Evolutionary conservation across 2,888 invertebrate species (phyloP).

Genomic region (Sturmia bella): DNA sequence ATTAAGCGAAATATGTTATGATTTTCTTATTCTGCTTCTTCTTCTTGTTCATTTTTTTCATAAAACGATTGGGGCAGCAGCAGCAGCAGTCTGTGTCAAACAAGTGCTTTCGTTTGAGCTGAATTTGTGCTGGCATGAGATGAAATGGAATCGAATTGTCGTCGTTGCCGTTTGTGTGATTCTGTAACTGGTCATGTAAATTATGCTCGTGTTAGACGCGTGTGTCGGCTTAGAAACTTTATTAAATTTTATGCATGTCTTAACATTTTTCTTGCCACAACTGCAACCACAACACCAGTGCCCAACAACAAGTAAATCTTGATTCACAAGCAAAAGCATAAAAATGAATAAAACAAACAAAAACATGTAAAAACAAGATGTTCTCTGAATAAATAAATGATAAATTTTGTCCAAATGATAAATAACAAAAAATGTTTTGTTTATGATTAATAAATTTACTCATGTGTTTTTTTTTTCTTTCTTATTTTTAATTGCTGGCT

Average conservation of each 20-base stretch:
- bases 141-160: conserved; percentile 37
- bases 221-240: conserved; percentile 36
- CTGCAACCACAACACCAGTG: background rate
- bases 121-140: conserved; percentile 19
- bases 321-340: conserved; percentile 6
- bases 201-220: conserved; percentile 65
- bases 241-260: conserved; percentile 52
- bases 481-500: background rate
- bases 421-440: background rate
- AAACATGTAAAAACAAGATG: conserved; percentile 20
- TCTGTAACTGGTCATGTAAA: conserved; percentile 61
- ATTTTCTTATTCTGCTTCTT: conserved; percentile 1
- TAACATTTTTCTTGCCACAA: conserved; percentile 32
- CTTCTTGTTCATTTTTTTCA: background rate
- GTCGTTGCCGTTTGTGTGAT: conserved; percentile 19
- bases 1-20: conserved; percentile 13
- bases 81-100: conserved; percentile 1
- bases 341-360: background rate
- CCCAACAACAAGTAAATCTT: conserved; percentile 43
- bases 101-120: conserved; percentile 17
- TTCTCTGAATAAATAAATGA: conserved; percentile 31
- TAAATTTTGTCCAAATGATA: conserved; percentile 24
- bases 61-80: background rate
- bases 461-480: background rate
- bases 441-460: conserved; percentile 32